Evolutionary conservation across 2,113 vertebrate genomes (phyloP), one percentile per base, ranked within the genome.

Genomic region (Phylloscopus whistleri): DNA sequence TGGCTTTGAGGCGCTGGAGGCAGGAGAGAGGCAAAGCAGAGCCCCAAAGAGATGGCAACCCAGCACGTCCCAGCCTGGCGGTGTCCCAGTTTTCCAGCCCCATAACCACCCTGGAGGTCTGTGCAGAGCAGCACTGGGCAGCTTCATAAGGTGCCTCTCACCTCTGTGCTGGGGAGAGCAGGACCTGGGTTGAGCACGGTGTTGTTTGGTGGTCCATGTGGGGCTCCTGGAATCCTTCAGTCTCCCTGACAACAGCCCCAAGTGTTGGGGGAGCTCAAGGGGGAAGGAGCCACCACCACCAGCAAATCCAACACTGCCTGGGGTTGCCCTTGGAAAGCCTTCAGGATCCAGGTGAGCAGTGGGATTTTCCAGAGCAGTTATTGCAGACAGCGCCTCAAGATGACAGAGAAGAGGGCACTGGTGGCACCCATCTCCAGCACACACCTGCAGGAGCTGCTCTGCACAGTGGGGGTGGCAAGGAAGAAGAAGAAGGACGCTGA

Each of bases 291-390:
- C 59, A 48, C 18, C 70, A 48, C 2, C 64, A 30, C 11, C 52
- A n/a, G 0, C 0, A 49, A n/a, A 35, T 5, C 20, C 22, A 23
- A 1, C 0, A 0, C 13, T 30, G 21, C 33, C 43, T 2, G 4
- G 49, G 18, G 18, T 31, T 52, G 59, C 27, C 73, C 30, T 6
- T 15, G 67, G 66, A 7, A 37, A 83, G 53, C 17, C 31, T 43
- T 58, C 2, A 0, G 48, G 30, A 39, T 21, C 10, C 18, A 11
- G 55, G 35, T 1, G 49, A 24, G 74, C 8, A 0, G 22, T 0
- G 0, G 44, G 62, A 33, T 74, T 80, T 80, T 69, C 49, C 59
- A 4, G 7, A 22, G 39, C 12, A 11, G 23, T 63, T 27, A 35
- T 5, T 66, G 67, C 64, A 14, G 20, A 18, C 0, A 2, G 5